These are phyloP conservation scores for Holothuria glaberrima DNA, from an alignment of 35 echinoderm and acorn worm species.

Conservation along the genomic window DNA sequence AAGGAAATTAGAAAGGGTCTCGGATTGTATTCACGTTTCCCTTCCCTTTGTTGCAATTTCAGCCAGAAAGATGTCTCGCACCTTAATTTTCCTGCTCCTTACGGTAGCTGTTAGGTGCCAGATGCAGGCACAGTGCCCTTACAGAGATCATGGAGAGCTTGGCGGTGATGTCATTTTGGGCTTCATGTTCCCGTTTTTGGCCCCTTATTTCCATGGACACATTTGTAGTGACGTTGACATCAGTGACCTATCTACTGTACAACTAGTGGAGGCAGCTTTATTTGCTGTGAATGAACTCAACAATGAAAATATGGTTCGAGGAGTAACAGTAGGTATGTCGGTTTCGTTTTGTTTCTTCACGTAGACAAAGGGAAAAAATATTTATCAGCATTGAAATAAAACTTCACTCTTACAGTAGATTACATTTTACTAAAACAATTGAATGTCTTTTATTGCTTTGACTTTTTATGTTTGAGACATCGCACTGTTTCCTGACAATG, in stretches of 20 bases:
- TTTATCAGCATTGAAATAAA: no score
- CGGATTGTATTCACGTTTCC: no score
- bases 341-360: no score
- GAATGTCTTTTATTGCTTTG: no score
- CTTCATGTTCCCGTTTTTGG: constrained; percentile 52
- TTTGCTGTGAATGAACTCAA: not conserved
- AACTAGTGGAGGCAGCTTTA: constrained; percentile 66
- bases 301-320: not conserved
- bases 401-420: no score
- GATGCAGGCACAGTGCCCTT: not conserved
- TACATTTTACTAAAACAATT: no score
- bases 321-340: constrained; percentile 9
- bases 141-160: constrained; percentile 10
- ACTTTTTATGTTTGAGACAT: no score
- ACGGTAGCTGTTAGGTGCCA: constrained; percentile 15
- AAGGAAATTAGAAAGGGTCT: no score
- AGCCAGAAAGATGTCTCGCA: not conserved
- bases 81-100: not conserved
- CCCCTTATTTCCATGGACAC: constrained; percentile 1
- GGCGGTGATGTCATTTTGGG: constrained; percentile 45
- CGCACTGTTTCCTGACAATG: no score
- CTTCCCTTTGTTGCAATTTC: not conserved
- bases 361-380: no score
- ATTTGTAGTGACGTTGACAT: constrained; percentile 19
- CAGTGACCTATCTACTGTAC: constrained; percentile 23